Evolutionary conservation across 2,797 vertebrate species (phyloP), one percentile per base, ranked within the genome.

Genomic region (Pterois miles): DNA sequence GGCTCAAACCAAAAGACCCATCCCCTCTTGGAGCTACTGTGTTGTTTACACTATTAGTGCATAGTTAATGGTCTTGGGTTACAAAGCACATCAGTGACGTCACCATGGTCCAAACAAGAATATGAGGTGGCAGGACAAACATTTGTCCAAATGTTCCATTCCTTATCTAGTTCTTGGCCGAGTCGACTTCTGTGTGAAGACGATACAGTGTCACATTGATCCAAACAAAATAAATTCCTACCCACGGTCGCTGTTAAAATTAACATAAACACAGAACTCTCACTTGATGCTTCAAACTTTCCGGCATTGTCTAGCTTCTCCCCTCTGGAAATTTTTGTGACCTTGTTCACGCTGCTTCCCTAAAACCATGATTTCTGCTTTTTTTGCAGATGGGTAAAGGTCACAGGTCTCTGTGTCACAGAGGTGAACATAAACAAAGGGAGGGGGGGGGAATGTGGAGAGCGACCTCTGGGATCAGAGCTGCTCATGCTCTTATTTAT

Each of bases 161-260:
- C 93, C 94, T 94, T 91, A 89, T 94, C 91, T 74, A 93, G 92
- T 81, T 87, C 85, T 88, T 80, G 81, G 85, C 86, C 10, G 58
- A 64, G 67, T 86, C 88, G 71, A 69, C 90, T 65, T 85, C 87
- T 58, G 85, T 57, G 86, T 87, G 78, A 91, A 88, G 91, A 92
- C 68, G 85, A 92, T 86, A 85, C 89, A 74, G 87, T 90, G 94
- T 91, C 88, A 85, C 84, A 53, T 36, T 76, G 83, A 76, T 92
- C 90, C 89, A 94, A 95, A 96, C 94, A 95, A 93, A 90, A 88
- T 88, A 88, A 93, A 93, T 94, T 88, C 92, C 90, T 93, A 84
- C 93, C 93, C 93, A 87, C 87, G 43, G 84, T 86, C 40, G 76
- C 88, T 85, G 91, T 87, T 86, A 74, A 91, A 91, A 90, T 68